A percentile compares a stretch with the other conserved stretches of the same genome.
These are phyloP conservation scores for Cossypha caffra DNA, from an alignment of 2,797 vertebrate genomes.

Conservation along the genomic window DNA sequence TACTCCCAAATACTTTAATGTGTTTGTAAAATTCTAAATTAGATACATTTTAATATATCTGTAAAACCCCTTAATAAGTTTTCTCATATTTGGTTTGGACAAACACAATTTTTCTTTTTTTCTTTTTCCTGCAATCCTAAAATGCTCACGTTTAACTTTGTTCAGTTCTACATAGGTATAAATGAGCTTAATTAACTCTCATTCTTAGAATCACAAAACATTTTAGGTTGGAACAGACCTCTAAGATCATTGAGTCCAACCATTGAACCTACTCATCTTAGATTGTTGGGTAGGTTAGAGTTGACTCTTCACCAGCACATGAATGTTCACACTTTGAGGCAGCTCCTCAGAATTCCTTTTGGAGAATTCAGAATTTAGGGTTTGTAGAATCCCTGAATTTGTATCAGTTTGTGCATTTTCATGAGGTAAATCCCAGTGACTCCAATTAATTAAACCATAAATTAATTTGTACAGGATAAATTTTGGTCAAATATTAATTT, in stretches of 20 bases:
- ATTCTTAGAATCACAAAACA: rapidly evolving
- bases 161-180: rapidly evolving
- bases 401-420: not conserved
- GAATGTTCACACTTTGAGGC: not conserved
- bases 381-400: not conserved
- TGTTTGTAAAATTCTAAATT: not conserved
- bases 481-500: not conserved
- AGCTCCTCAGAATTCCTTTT: not conserved
- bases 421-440: not conserved
- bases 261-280: not conserved
- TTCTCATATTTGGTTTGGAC: not conserved
- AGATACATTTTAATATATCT: not conserved
- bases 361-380: not conserved
- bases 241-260: not conserved
- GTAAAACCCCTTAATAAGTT: not conserved
- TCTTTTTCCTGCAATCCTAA: not conserved
- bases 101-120: rapidly evolving
- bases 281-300: not conserved
- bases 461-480: not conserved
- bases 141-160: not conserved
- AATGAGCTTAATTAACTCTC: not conserved
- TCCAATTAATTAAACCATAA: not conserved
- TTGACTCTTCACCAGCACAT: rapidly evolving
- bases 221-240: not conserved
- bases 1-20: not conserved